Percentiles rank a stretch among this genome's conserved stretches.
Evolutionary conservation across 2,797 vertebrate genomes (phyloP).

Genomic region (Apogon talboti): DNA sequence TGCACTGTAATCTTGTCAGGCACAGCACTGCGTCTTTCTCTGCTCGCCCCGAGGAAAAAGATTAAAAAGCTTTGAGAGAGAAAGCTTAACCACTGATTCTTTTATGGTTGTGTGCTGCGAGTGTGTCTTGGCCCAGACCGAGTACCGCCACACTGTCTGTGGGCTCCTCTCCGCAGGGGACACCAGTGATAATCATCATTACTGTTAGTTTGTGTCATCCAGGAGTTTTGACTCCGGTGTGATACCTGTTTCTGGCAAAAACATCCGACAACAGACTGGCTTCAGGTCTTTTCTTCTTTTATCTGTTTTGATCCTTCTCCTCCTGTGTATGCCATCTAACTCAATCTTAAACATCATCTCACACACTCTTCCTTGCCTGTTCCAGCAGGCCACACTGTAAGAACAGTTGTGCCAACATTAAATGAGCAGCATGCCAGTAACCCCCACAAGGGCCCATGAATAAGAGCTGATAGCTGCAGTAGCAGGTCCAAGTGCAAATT

Average conservation of each 20-base stretch:
- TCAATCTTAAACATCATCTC: conserved; percentile 33
- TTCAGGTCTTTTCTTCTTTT: background rate
- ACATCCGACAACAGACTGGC: conserved; percentile 4
- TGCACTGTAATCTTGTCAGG: conserved; percentile 72
- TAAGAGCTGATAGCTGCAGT: conserved; percentile 60
- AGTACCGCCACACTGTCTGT: conserved; percentile 26
- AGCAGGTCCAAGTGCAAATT: conserved; percentile 63
- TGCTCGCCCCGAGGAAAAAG: conserved; percentile 63
- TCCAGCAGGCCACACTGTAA: conserved; percentile 48
- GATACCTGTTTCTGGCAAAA: conserved; percentile 19
- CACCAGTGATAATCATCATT: conserved; percentile 43
- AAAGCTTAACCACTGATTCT: conserved; percentile 65
- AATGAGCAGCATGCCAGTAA: conserved; percentile 62
- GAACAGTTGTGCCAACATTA: conserved; percentile 59
- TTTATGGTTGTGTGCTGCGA: conserved; percentile 40
- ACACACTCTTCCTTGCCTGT: background rate
- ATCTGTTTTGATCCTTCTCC: conserved; percentile 20
- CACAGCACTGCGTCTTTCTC: conserved; percentile 71
- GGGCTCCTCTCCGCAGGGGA: conserved; percentile 31
- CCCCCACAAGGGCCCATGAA: conserved; percentile 60
- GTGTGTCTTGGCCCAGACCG: conserved; percentile 28
- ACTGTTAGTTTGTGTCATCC: conserved; percentile 21
- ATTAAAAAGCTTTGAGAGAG: conserved; percentile 70
- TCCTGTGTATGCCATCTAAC: conserved; percentile 26
- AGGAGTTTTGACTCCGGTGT: conserved; percentile 15